Conservation (phyloP, 2,888 invertebrate species). For the Cephus nigrinus region DNA sequence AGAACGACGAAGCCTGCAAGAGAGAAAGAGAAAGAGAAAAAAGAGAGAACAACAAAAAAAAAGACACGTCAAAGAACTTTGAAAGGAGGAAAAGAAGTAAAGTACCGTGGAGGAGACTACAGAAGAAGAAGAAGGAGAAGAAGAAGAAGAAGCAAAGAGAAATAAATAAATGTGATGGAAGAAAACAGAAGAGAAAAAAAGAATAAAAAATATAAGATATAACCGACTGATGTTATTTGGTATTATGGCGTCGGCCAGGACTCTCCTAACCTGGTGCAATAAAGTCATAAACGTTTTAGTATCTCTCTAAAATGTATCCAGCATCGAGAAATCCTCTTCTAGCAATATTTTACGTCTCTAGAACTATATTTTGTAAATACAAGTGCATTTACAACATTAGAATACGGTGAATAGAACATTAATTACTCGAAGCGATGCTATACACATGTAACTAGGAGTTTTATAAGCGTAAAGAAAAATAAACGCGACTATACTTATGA, state of each 20-base stretch:
- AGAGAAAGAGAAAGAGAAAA: not conserved
- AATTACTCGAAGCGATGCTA: not conserved
- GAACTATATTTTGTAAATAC: not conserved
- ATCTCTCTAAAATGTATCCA: constrained; percentile 12
- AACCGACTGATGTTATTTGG: not conserved
- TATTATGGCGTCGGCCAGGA: constrained; percentile 20
- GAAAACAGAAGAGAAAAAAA: too few relatives aligned
- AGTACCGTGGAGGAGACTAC: not conserved
- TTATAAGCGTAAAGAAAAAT: not conserved
- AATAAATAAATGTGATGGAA: not conserved
- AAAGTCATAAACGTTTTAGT: constrained; percentile 45
- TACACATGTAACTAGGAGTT: not conserved
- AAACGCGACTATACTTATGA: not conserved
- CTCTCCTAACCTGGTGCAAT: constrained; percentile 28
- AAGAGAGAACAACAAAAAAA: not conserved
- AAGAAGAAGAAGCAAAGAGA: not conserved
- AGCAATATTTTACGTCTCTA: not conserved
- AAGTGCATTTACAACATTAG: not conserved
- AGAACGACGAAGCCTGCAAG: not conserved
- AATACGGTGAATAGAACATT: not conserved
- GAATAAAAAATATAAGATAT: not conserved
- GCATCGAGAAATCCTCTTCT: not conserved
- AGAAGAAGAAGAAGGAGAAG: not conserved
- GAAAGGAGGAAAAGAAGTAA: not conserved
- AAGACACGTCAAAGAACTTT: not conserved